phyloP scores from a whole-genome alignment of 1,140 invertebrate genomes.

The Caenorhabditis latens region DNA sequence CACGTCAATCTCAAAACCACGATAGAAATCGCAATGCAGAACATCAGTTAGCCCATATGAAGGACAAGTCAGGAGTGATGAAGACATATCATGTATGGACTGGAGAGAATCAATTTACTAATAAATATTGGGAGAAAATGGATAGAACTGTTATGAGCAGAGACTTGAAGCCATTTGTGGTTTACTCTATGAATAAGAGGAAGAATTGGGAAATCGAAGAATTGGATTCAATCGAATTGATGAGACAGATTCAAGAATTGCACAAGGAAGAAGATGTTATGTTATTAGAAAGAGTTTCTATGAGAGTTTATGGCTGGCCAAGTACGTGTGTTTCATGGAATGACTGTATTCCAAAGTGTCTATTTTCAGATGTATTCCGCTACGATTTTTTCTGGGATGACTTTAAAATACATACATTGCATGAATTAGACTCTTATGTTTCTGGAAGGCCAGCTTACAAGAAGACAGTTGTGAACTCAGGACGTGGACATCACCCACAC shows the following conservation, averaged over 20 bases:
- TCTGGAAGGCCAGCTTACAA: conserved; percentile 4
- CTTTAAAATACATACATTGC: background rate
- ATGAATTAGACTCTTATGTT: conserved; percentile 33
- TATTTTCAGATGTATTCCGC: background rate
- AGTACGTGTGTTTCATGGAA: background rate
- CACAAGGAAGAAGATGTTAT: conserved; percentile 25
- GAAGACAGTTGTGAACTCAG: background rate
- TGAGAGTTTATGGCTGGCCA: background rate
- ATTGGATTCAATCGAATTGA: background rate
- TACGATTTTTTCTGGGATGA: conserved; percentile 28
- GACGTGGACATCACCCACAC: background rate
- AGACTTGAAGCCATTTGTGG: conserved; percentile 25
- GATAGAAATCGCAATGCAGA: conserved; percentile 4
- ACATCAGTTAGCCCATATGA: background rate
- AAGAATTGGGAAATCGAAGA: conserved; percentile 18
- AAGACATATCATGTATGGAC: conserved; percentile 37
- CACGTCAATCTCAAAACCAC: conserved; percentile 9
- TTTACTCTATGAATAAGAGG: conserved; percentile 45
- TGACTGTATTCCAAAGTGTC: background rate
- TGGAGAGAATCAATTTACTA: conserved; percentile 31
- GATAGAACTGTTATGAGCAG: conserved; percentile 17
- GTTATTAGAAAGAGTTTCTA: conserved; percentile 27
- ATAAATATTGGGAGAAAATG: conserved; percentile 22
- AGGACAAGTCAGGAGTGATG: conserved; percentile 19
- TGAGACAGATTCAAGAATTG: background rate